Base-by-base conservation (phyloP, 2,797 vertebrate genomes). In the Sebastes kiyomatsui region DNA sequence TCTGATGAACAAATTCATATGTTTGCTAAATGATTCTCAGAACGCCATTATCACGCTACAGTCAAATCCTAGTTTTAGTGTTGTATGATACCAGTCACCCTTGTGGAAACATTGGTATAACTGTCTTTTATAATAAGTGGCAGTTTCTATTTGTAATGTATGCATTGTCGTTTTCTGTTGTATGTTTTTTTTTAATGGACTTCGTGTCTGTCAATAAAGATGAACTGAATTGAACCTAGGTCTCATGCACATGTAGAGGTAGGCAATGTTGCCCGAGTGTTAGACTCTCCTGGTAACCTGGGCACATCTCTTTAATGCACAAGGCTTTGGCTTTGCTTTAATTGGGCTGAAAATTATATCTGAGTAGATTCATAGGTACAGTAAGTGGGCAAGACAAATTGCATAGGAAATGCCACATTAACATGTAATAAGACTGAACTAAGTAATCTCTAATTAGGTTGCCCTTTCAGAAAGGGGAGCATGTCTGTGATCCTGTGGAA, bases 401-500 rank as follows among this genome's bases (percentile, higher is more conserved):
- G 75, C 84, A 83, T 38, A 82, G 81, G 84, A 93, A 95, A 94
- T 94, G 93, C 84, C 93, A 94, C 90, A 95, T 94, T 94, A 93
- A 92, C 93, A 95, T 94, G 90, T 90, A 90, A 89, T 94, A 91
- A 93, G 93, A 93, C 83, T 91, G 82, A 89, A 87, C 61, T 84
- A 82, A 85, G 89, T 86, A 81, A 90, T 92, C 83, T 86, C 82
- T 94, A 94, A 95, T 95, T 93, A 92, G 87, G 79, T 71, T 94
- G 88, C 84, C 91, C 89, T 93, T 94, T 94, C 59, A 86, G 67
- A 77, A 83, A 87, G 71, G 65, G 79, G 84, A 89, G 75, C 68
- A 33, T 58, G 76, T 82, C 70, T 87, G 70, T 86, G 83, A 91
- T 86, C 79, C 66, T 76, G 67, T 42, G 49, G 67, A 84, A 80